These are phyloP conservation scores for Apodemia mormo DNA, from an alignment of 2,888 invertebrate species.

Conservation along the genomic window DNA sequence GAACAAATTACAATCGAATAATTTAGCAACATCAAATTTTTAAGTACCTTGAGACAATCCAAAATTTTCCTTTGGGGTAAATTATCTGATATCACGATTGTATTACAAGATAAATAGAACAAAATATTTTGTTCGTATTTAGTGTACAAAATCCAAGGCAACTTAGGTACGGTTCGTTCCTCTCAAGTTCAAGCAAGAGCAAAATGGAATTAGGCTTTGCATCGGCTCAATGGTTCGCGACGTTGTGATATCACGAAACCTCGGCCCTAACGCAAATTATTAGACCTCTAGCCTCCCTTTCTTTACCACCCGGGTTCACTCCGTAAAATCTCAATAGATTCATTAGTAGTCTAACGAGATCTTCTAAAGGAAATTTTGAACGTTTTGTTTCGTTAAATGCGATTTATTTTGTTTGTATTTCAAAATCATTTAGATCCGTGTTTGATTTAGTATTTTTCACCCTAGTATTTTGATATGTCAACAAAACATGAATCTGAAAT, in stretches of 20 bases:
- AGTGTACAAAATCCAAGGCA: not conserved
- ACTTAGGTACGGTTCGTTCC: slow-evolving; percentile 11
- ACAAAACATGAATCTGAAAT: not conserved
- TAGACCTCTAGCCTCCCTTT: slow-evolving; percentile 58
- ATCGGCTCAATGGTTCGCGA: slow-evolving; percentile 56
- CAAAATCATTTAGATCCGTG: slow-evolving; percentile 34
- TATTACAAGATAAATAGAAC: not conserved
- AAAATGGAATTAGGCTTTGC: slow-evolving; percentile 41
- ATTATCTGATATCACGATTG: not conserved
- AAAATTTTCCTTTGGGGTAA: not conserved
- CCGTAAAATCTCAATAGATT: slow-evolving; percentile 77
- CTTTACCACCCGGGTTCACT: slow-evolving; percentile 65
- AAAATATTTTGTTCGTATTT: not conserved
- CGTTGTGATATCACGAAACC: slow-evolving; percentile 41
- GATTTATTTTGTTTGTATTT: slow-evolving; percentile 71
- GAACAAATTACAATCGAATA: too few species aligned
- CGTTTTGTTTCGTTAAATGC: slow-evolving; percentile 75
- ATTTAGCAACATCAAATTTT: too few species aligned
- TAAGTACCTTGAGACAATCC: too few species aligned
- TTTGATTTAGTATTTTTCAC: not conserved
- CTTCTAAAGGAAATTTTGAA: slow-evolving; percentile 71
- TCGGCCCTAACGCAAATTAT: slow-evolving; percentile 67
- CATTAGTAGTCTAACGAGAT: slow-evolving; percentile 80
- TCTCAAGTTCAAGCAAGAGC: slow-evolving; percentile 32
- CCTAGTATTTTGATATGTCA: not conserved